Conservation (phyloP, 2,113 vertebrate species). For the Pica pica region DNA sequence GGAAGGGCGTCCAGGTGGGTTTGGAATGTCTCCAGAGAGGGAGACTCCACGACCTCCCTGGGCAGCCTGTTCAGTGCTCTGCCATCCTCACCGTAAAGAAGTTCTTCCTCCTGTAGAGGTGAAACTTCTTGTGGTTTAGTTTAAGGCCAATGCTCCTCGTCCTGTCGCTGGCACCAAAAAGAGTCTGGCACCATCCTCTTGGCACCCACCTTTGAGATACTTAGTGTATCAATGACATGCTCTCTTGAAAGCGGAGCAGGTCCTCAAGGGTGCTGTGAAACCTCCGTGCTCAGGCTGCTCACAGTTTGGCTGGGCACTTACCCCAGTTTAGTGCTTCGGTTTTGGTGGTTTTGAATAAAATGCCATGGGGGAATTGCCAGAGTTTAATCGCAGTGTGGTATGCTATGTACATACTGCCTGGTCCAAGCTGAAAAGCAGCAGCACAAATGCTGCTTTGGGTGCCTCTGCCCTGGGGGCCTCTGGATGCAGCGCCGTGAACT, state of each 20-base stretch:
- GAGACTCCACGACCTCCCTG: not conserved
- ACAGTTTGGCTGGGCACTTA: not conserved
- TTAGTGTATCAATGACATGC: not conserved
- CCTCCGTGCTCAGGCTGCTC: not conserved
- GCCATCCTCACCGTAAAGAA: not conserved
- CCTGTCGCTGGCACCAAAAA: not conserved
- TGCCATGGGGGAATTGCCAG: fast-evolving
- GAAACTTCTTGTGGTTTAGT: not conserved
- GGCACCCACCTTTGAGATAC: not conserved
- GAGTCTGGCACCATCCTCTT: too few relatives aligned
- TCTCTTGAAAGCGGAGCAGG: not conserved
- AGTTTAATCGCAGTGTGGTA: not conserved
- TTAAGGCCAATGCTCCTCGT: not conserved
- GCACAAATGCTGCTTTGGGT: not conserved
- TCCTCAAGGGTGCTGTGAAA: not conserved
- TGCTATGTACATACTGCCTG: not conserved
- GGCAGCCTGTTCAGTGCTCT: not conserved
- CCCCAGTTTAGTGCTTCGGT: fast-evolving
- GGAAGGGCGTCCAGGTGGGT: not conserved
- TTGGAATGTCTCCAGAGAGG: not conserved
- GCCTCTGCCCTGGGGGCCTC: too few relatives aligned
- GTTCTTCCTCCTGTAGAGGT: not conserved
- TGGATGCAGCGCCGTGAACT: not conserved
- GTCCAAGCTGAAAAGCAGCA: not conserved
- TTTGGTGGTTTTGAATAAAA: not conserved